Percentiles rank a stretch among this genome's conserved stretches.
Conservation (phyloP, 35 echinoderm and acorn worm genomes). For the Eucidaris tribuloides region DNA sequence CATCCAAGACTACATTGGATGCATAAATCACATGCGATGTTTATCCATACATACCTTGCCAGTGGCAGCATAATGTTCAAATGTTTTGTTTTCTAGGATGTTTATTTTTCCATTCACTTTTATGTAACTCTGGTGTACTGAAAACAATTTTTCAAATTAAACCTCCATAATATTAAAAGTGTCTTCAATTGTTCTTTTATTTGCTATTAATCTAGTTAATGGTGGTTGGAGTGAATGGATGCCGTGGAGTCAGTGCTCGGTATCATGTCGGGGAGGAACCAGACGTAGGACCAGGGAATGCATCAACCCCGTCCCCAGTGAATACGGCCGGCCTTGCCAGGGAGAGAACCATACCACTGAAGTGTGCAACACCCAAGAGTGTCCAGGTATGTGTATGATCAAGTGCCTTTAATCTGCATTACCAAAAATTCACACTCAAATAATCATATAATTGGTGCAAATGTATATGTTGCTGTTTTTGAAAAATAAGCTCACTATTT, state of each 20-base stretch:
- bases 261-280: slow-evolving; percentile 38
- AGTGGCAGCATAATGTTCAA: neutral
- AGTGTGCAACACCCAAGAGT: slow-evolving; percentile 45
- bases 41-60: neutral
- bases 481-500: too few relatives aligned
- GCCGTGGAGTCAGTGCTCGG: slow-evolving; percentile 46
- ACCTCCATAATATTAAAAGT: neutral
- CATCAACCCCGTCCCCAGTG: slow-evolving; percentile 40
- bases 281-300: slow-evolving; percentile 22
- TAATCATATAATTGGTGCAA: too few relatives aligned
- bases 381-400: slow-evolving; percentile 44
- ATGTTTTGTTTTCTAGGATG: neutral
- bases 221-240: slow-evolving; percentile 55
- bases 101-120: too few relatives aligned
- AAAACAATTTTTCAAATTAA: too few relatives aligned
- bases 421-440: too few relatives aligned
- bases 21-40: neutral
- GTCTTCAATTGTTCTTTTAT: neutral
- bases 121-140: too few relatives aligned
- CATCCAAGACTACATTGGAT: too few relatives aligned
- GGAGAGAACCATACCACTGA: slow-evolving; percentile 2
- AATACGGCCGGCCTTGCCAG: slow-evolving; percentile 23
- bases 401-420: too few relatives aligned
- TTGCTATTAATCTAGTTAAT: slow-evolving; percentile 33
- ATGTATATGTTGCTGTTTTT: too few relatives aligned